Base-by-base conservation (phyloP, 2,888 invertebrate genomes). In the Cerastis leucographa region DNA sequence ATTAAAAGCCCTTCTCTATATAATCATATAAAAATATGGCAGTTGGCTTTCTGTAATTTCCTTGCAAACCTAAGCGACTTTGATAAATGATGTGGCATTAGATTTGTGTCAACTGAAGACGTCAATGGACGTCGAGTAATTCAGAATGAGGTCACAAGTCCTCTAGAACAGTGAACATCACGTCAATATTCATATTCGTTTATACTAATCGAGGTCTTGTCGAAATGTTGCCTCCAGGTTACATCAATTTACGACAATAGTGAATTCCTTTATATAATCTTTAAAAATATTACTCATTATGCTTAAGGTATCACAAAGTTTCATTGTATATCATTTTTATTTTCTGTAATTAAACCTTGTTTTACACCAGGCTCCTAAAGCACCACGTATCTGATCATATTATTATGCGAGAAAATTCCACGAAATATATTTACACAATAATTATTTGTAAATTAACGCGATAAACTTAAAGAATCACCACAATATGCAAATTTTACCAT, bases 401-500 rank as follows among this genome's bases (percentile, higher is more conserved):
- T 80, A 87, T 85, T 85, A 86, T 87, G 82, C 83, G 76, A 85
- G 80, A 68, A 81, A 87, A 84, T 90, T 89, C 89, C 81, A 77
- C 84, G 90, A 91, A 91, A 78, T 64, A 56, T 78, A 76, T 87
- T 88, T 89, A 90, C 88, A 89, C 86, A 88, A 88, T 89, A 91
- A 90, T 91, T 91, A 91, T 90, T 90, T 89, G 81, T 89, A 87
- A 89, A 91, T 91, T 89, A 92, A 90, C 89, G 88, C 91, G 89
- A 92, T 91, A 92, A 92, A 90, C 84, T 86, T 87, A 90, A 91
- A 89, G 86, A 90, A 91, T 90, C 89, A 86, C 88, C 88, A 90
- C 90, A 85, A 87, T 89, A 94, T 93, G 93, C 92, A 92, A 93
- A 94, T 92, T 89, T 89, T 84, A 79, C 90, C 91, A 89, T 93